phyloP scores from a whole-genome alignment of 1,140 invertebrate genomes.

The Anastrepha ludens region DNA sequence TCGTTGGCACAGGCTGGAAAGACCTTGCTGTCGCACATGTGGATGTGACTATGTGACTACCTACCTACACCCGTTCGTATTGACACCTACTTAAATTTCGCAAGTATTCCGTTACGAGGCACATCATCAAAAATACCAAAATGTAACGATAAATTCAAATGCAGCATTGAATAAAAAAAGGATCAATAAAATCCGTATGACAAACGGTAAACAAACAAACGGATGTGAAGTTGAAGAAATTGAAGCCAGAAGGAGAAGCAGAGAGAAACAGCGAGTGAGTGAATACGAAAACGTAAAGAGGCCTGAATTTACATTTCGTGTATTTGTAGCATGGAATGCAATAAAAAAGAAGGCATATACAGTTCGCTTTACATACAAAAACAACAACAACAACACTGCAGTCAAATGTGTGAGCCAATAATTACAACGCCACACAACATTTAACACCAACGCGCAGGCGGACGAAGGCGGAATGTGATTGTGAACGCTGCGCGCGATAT shows the following conservation, averaged over 20 bases:
- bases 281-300: no score
- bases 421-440: neutral
- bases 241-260: neutral
- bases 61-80: neutral
- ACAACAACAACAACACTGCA: neutral
- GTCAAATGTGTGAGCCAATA: neutral
- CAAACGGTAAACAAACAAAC: conserved; percentile 16
- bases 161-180: neutral
- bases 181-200: neutral
- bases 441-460: conserved; percentile 32
- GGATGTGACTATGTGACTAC: neutral
- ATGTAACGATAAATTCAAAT: neutral
- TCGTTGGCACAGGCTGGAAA: neutral
- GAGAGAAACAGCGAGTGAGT: no score
- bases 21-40: neutral
- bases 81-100: conserved; percentile 15
- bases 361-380: neutral
- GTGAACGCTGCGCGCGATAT: neutral
- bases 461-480: neutral
- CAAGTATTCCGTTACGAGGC: conserved; percentile 16
- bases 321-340: neutral
- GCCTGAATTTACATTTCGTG: no score
- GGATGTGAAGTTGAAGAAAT: neutral
- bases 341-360: no score
- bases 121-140: conserved; percentile 33